These are phyloP conservation scores for Saccopteryx bilineata DNA, from an alignment of 2,113 vertebrate species.

Conservation along the genomic window DNA sequence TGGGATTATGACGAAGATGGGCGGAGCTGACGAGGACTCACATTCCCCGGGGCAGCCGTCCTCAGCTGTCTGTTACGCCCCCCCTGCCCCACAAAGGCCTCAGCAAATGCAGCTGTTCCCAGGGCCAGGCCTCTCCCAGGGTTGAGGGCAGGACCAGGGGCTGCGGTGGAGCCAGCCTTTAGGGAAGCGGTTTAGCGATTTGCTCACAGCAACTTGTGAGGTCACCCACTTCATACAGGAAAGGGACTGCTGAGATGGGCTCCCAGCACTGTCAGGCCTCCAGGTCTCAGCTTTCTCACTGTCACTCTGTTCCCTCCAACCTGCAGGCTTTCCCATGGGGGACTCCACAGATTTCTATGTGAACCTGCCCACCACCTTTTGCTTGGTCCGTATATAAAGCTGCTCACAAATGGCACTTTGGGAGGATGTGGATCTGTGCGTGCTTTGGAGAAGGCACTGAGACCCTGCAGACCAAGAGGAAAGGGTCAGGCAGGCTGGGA, in stretches of 20 bases:
- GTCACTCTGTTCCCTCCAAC: background rate
- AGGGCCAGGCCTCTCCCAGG: too few relatives aligned
- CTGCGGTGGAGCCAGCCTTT: background rate
- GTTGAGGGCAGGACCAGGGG: background rate
- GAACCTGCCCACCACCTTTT: background rate
- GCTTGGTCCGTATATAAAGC: background rate
- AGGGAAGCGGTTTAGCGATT: rapidly evolving
- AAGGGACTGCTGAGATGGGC: background rate
- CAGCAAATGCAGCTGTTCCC: background rate
- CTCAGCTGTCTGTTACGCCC: background rate
- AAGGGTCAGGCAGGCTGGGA: background rate
- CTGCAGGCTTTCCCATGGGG: rapidly evolving
- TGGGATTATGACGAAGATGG: background rate
- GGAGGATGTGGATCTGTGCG: background rate
- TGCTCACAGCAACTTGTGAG: background rate
- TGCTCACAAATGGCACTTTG: background rate
- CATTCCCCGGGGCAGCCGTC: rapidly evolving
- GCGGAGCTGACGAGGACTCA: background rate
- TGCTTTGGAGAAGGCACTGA: background rate
- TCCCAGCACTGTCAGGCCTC: background rate
- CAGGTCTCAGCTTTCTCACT: background rate
- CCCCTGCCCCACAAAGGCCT: background rate
- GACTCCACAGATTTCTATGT: too few relatives aligned
- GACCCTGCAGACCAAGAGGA: too few relatives aligned
- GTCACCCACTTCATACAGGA: background rate